phyloP scores from a whole-genome alignment of 2,888 invertebrate genomes.

The Oligia strigilis region DNA sequence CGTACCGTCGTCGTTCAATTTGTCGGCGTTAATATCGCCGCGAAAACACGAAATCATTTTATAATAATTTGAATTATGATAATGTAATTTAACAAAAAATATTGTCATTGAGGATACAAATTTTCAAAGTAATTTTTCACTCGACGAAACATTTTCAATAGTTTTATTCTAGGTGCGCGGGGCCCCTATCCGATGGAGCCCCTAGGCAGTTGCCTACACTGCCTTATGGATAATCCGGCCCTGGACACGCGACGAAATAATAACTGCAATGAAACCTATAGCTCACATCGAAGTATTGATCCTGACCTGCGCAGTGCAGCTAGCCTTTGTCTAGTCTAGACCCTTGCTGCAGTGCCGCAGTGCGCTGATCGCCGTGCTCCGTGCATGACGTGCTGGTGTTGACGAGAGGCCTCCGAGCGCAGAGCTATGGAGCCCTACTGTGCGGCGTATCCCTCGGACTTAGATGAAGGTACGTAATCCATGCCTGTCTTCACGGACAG shows the following conservation, averaged over 20 bases:
- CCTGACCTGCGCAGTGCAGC: constrained; percentile 22
- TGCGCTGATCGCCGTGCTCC: neutral
- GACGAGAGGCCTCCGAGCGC: neutral
- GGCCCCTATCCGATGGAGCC: too few relatives aligned
- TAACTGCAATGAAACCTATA: neutral
- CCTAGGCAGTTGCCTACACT: too few relatives aligned
- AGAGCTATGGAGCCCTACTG: neutral
- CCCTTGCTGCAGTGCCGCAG: constrained; percentile 12
- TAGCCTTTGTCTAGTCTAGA: constrained; percentile 6
- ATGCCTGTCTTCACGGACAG: neutral
- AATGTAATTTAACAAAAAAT: too few relatives aligned
- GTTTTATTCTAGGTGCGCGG: too few relatives aligned
- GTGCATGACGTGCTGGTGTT: constrained; percentile 5
- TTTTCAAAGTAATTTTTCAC: too few relatives aligned
- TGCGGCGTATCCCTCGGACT: constrained; percentile 10
- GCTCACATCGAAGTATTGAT: constrained; percentile 15
- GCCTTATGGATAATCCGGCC: too few relatives aligned
- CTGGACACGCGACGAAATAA: neutral
- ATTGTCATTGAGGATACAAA: too few relatives aligned
- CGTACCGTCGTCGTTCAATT: too few relatives aligned
- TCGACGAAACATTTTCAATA: too few relatives aligned
- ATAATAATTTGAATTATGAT: too few relatives aligned
- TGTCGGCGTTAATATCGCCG: too few relatives aligned
- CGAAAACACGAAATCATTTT: too few relatives aligned
- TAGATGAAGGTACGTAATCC: constrained; percentile 11